These are phyloP conservation scores for Hydrochoerus hydrochaeris DNA, from an alignment of 2,113 vertebrate genomes.

Conservation along the genomic window DNA sequence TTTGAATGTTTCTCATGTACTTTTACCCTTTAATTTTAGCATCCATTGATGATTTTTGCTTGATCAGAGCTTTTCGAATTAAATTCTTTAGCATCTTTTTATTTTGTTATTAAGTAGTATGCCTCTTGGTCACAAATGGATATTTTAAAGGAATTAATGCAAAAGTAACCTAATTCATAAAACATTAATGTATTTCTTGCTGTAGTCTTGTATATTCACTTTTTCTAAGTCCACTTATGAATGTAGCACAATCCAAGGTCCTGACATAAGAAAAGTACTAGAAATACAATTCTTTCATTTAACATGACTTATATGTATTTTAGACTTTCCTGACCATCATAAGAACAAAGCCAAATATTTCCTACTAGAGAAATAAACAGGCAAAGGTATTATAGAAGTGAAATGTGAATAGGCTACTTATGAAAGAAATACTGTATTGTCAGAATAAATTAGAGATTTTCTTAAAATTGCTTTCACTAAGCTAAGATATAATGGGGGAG, in stretches of 20 bases:
- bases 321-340: not conserved
- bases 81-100: slow-evolving; percentile 11
- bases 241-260: not conserved
- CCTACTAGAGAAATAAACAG: not conserved
- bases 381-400: not conserved
- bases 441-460: slow-evolving; percentile 38
- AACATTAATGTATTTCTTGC: not conserved
- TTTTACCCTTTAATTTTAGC: not conserved
- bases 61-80: slow-evolving; percentile 24
- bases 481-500: no score
- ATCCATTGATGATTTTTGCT: not conserved
- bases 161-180: slow-evolving; percentile 18
- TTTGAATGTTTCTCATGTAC: slow-evolving; percentile 20
- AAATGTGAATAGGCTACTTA: not conserved
- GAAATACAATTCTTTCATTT: not conserved
- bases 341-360: slow-evolving; percentile 39
- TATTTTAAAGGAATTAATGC: slow-evolving; percentile 39
- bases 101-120: not conserved
- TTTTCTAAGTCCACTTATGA: not conserved
- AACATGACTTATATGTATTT: not conserved
- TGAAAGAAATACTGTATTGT: not conserved
- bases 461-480: slow-evolving; percentile 2
- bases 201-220: not conserved
- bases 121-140: not conserved
- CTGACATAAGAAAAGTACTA: slow-evolving; percentile 19